Conservation (phyloP, 2,113 vertebrate genomes). For the Peromyscus leucopus region DNA sequence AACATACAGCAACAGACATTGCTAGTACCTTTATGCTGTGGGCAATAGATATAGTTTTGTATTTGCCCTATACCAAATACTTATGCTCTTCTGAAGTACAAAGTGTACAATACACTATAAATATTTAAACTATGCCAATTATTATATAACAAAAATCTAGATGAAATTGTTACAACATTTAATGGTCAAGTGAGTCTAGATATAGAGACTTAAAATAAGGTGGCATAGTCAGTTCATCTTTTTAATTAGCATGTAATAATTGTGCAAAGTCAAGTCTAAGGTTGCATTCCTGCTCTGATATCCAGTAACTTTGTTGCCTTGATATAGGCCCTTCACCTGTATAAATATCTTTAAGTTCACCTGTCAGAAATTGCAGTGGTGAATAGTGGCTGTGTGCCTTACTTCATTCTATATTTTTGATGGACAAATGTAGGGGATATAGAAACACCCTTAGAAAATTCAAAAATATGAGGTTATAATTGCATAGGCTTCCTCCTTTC, state of each 20-base stretch:
- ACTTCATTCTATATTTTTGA: neutral
- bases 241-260: neutral
- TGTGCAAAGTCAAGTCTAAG: neutral
- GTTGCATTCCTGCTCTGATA: neutral
- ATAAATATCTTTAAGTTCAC: neutral
- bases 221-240: neutral
- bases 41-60: neutral
- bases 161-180: neutral
- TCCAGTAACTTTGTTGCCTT: neutral
- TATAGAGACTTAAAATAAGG: neutral
- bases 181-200: neutral
- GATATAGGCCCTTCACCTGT: neutral
- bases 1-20: neutral
- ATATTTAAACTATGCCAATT: neutral
- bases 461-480: conserved; percentile 1
- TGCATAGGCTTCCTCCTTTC: neutral
- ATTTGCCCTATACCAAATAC: neutral
- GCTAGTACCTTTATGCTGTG: neutral
- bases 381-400: neutral
- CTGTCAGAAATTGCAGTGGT: neutral
- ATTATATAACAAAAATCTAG: neutral
- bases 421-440: neutral
- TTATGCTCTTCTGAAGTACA: neutral
- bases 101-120: neutral
- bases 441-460: neutral